Evolutionary conservation across 23 tunicate genomes (phyloP), one percentile per base, ranked within the genome.

Genomic region (Styela plicata): DNA sequence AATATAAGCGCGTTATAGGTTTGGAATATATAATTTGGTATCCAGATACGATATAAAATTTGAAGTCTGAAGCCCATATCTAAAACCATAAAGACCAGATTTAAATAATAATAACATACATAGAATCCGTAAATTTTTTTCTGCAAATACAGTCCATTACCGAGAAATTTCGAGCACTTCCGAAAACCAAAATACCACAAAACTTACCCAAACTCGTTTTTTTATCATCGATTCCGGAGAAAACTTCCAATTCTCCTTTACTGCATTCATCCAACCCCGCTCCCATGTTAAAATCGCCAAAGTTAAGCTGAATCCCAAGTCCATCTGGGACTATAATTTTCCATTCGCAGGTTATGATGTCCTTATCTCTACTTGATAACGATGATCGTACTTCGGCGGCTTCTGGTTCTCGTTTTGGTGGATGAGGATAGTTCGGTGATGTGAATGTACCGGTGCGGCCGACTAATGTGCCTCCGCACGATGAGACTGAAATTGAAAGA

Each of bases 361-460:
- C 66, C 16, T 76, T 66, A 21, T 34, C 37, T 36, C 79, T 35
- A n/a, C 44, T 82, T 31, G 37, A 22, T 29, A 27, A 21, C 31
- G 86, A 63, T 2, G 61, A 35, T 20, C 69, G 25, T 18, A 22
- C 79, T 0, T 1, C 44, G 0, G 28, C 63, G 19, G 67, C 66
- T 21, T 37, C 17, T 30, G 73, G 74, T 25, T 62, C 71, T 13
- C 23, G 44, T 17, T 77, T 63, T 2, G 92, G 97, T 17, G 80
- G 37, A 16, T 68, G 33, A 66, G 91, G 91, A 74, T 87, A 92
- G 57, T 82, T 80, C 0, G 98, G 98, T 36, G 98, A 93, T 64
- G 98, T 93, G 70, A 93, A 93, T 21, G 98, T 93, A 1, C 89
- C 93, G 69, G 98, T 84, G 19, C 69, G 73, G 18, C 89, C 89